A percentile compares a stretch with the other conserved stretches of the same genome.
Evolutionary conservation across 2,113 vertebrate genomes (phyloP).

Genomic region (Megalops atlanticus): DNA sequence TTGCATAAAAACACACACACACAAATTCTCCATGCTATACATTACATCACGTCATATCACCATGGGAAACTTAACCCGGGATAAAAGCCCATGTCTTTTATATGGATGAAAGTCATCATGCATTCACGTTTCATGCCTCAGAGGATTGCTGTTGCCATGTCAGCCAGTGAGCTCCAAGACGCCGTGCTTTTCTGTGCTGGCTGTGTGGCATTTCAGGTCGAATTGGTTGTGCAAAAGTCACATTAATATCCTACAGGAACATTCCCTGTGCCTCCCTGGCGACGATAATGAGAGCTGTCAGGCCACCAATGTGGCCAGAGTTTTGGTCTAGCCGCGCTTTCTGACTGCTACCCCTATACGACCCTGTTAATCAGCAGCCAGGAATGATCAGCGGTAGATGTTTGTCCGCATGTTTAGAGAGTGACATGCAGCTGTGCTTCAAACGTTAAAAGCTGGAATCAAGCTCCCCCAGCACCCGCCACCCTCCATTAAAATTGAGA

Average conservation of each 20-base stretch:
- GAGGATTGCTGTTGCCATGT: neutral
- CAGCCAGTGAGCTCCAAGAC: neutral
- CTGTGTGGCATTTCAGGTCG: neutral
- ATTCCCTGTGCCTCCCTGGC: neutral
- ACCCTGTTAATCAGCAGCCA: neutral
- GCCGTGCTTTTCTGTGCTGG: neutral
- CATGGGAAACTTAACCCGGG: neutral
- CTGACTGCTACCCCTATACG: neutral
- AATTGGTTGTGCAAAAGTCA: neutral
- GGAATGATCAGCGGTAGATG: too few species aligned
- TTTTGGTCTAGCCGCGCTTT: neutral
- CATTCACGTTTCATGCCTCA: neutral
- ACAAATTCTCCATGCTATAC: neutral
- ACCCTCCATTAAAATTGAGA: too few species aligned
- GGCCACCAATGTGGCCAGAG: neutral
- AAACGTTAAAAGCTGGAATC: too few species aligned
- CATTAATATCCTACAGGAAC: neutral
- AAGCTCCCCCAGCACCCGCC: too few species aligned
- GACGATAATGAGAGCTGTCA: neutral
- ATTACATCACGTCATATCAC: neutral
- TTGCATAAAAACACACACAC: neutral
- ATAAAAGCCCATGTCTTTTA: neutral
- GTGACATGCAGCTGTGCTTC: neutral
- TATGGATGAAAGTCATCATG: neutral
- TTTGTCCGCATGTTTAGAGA: neutral